These are phyloP conservation scores for Dryas iulia DNA, from an alignment of 1,140 invertebrate species.

Conservation along the genomic window DNA sequence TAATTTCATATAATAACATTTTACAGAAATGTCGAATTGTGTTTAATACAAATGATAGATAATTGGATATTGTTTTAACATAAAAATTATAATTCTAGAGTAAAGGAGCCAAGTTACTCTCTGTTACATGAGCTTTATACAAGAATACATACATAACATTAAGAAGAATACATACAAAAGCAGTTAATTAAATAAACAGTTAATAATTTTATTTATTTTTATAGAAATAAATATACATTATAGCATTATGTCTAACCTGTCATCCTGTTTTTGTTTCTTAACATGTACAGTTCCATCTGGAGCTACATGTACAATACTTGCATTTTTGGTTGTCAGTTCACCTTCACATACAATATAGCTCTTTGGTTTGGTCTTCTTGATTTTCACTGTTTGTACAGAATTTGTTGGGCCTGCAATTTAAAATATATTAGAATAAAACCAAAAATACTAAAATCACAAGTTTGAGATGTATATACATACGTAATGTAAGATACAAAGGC, in stretches of 20 bases:
- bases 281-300: conserved; percentile 80
- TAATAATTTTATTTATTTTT: too few species aligned
- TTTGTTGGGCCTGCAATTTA: conserved; percentile 55
- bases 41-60: too few species aligned
- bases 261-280: conserved; percentile 42
- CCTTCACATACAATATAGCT: conserved; percentile 77
- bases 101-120: too few species aligned
- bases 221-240: too few species aligned
- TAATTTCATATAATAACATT: too few species aligned
- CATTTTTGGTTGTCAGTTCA: conserved; percentile 81
- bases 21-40: too few species aligned
- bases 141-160: too few species aligned
- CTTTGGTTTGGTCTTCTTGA: conserved; percentile 78
- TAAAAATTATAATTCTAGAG: too few species aligned
- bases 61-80: too few species aligned
- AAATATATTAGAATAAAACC: conserved; percentile 26
- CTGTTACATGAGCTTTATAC: too few species aligned
- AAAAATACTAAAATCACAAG: background rate
- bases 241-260: conserved; percentile 27
- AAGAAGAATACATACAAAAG: too few species aligned
- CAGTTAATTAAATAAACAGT: too few species aligned
- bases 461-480: conserved; percentile 76
- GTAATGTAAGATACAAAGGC: conserved; percentile 82
- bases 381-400: conserved; percentile 48
- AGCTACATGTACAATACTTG: conserved; percentile 75